phyloP scores from a whole-genome alignment of 2,888 invertebrate species.

The Entomobrya proxima region DNA sequence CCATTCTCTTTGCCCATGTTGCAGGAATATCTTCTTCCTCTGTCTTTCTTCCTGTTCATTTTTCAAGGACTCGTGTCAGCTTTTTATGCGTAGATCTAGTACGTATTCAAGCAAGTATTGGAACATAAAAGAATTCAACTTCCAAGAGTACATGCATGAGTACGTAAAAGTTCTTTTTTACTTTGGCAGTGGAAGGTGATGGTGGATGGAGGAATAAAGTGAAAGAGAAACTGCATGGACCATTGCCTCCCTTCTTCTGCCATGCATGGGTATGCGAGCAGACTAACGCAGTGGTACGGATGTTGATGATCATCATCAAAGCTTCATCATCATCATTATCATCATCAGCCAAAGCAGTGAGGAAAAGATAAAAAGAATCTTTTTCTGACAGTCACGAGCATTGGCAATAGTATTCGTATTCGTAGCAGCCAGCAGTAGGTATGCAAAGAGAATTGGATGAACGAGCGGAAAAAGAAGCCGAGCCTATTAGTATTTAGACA shows the following conservation, averaged over 20 bases:
- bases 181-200: neutral
- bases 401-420: neutral
- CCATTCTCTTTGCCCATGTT: neutral
- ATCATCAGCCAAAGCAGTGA: constrained; percentile 17
- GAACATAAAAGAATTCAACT: constrained; percentile 8
- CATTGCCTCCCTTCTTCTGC: constrained; percentile 37
- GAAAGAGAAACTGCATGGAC: constrained; percentile 54
- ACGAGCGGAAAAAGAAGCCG: neutral
- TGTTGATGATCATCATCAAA: constrained; percentile 55
- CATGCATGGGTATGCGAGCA: constrained; percentile 5
- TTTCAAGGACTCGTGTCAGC: constrained; percentile 50
- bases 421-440: neutral
- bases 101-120: neutral
- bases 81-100: constrained; percentile 5
- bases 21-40: neutral
- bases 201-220: constrained; percentile 37
- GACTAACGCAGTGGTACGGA: neutral
- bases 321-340: constrained; percentile 53
- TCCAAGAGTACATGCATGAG: constrained; percentile 1
- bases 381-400: neutral
- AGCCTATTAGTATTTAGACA: constrained; percentile 40
- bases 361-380: constrained; percentile 48
- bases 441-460: constrained; percentile 2
- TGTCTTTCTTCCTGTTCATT: constrained; percentile 43
- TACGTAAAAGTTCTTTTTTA: neutral